Evolutionary conservation across 2,888 invertebrate genomes (phyloP).

Genomic region (Xanthia togata): DNA sequence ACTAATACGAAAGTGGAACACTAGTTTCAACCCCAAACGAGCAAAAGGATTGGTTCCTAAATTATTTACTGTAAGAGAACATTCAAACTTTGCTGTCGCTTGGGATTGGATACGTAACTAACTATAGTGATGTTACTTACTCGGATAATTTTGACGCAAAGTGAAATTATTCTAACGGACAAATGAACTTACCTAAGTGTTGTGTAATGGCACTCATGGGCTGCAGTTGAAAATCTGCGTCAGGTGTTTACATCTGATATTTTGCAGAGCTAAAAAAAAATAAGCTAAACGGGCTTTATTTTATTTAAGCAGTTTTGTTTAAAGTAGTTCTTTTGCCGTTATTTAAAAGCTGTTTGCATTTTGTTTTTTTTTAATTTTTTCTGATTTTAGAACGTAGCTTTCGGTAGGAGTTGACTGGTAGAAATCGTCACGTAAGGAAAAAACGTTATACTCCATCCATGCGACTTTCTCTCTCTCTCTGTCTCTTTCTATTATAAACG

Average conservation of each 20-base stretch:
- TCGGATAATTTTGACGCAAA: background rate
- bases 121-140: constrained; percentile 27
- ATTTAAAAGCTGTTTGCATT: too few relatives aligned
- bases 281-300: too few relatives aligned
- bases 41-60: constrained; percentile 44
- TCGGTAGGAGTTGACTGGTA: too few relatives aligned
- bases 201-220: background rate
- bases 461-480: too few relatives aligned
- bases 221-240: background rate
- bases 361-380: too few relatives aligned
- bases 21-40: constrained; percentile 9
- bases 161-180: constrained; percentile 6
- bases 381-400: too few relatives aligned
- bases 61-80: constrained; percentile 43
- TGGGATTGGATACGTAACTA: constrained; percentile 16
- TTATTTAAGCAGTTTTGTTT: too few relatives aligned
- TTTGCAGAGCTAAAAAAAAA: too few relatives aligned
- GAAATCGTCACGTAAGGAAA: too few relatives aligned
- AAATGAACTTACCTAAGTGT: background rate
- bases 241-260: background rate
- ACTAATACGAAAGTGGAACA: constrained; percentile 16
- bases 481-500: too few relatives aligned
- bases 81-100: constrained; percentile 25
- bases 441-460: too few relatives aligned
- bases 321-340: too few relatives aligned